These are phyloP conservation scores for Leptopilina myrica DNA, from an alignment of 2,888 invertebrate species.

Conservation along the genomic window DNA sequence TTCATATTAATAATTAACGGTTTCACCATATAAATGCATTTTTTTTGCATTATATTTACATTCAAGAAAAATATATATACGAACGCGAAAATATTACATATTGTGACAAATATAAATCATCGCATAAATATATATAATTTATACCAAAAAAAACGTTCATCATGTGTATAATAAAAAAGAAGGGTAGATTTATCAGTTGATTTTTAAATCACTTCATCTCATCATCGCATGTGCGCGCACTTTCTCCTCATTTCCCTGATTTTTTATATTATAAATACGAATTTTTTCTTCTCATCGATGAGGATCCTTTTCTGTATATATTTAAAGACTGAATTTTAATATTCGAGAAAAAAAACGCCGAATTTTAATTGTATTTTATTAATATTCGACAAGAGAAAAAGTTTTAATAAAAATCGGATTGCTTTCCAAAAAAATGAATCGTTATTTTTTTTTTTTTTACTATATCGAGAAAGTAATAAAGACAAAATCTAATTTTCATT, in stretches of 20 bases:
- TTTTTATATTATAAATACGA: not conserved
- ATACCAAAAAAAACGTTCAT: no score
- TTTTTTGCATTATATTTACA: not conserved
- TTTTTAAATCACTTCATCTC: slow-evolving; percentile 19
- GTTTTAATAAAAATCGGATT: no score
- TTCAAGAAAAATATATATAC: no score
- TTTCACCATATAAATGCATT: slow-evolving; percentile 20
- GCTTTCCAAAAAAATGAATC: no score
- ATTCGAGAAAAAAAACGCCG: no score
- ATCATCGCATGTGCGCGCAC: slow-evolving; percentile 18
- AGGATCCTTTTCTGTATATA: no score
- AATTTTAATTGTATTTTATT: no score
- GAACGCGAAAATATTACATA: not conserved
- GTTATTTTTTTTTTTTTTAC: no score
- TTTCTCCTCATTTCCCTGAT: not conserved
- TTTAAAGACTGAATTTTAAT: no score
- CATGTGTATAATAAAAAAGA: not conserved
- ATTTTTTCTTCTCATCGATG: not conserved
- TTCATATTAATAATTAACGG: slow-evolving; percentile 34
- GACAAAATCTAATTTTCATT: not conserved
- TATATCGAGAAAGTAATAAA: no score
- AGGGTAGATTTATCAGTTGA: not conserved
- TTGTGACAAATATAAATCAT: not conserved
- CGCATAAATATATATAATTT: no score
- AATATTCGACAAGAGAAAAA: no score